Evolutionary conservation across 2,888 invertebrate genomes (phyloP).

Genomic region (Pristionchus mayeri): DNA sequence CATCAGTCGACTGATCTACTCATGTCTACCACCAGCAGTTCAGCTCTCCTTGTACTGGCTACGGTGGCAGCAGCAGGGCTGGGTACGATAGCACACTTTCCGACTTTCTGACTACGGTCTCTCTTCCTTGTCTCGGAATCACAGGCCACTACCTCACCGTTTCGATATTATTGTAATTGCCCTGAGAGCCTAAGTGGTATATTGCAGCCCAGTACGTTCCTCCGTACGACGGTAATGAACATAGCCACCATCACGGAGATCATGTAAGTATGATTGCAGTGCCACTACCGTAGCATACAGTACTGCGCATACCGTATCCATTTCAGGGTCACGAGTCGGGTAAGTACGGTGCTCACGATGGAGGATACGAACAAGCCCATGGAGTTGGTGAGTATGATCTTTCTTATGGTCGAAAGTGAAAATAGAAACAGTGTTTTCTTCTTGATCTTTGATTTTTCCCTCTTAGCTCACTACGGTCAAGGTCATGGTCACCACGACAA

Average conservation of each 20-base stretch:
- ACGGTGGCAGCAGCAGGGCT: not conserved
- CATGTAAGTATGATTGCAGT: conserved; percentile 43
- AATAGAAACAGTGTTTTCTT: not conserved
- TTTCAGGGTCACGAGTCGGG: conserved; percentile 43
- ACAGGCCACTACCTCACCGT: no score
- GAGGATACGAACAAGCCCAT: conserved; percentile 30
- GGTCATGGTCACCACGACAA: conserved; percentile 42
- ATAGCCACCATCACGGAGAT: conserved; percentile 19
- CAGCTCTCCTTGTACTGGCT: conserved; percentile 1
- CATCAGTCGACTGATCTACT: conserved; percentile 38
- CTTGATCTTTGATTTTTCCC: conserved; percentile 7
- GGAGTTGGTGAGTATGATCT: conserved; percentile 11
- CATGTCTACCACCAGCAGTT: conserved; percentile 24
- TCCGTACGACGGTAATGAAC: conserved; percentile 46
- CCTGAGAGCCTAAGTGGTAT: no score
- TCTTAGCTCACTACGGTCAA: conserved; percentile 44
- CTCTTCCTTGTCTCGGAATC: not conserved
- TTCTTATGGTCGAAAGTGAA: not conserved
- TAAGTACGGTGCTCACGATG: conserved; percentile 42
- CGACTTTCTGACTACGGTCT: not conserved
- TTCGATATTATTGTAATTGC: no score
- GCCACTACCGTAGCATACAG: no score
- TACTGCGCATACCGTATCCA: conserved; percentile 43
- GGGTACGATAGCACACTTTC: conserved; percentile 27
- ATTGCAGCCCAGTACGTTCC: conserved; percentile 50